Conservation (phyloP, 35 echinoderm and acorn worm species). For the Diadema setosum region DNA sequence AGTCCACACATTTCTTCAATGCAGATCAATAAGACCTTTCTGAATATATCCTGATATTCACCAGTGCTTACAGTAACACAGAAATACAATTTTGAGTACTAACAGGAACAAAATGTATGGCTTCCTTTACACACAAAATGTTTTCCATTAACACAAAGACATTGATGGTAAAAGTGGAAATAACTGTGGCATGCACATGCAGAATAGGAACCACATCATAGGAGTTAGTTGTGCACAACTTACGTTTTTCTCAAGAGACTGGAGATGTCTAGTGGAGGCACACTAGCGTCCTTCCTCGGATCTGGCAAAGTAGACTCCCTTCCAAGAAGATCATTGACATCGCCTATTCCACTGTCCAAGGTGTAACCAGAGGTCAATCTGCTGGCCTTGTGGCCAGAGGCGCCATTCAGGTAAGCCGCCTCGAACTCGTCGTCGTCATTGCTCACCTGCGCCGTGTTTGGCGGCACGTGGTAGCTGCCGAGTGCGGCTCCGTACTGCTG, state of each 20-base stretch:
- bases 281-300: background rate
- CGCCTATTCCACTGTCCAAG: background rate
- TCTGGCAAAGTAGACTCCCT: background rate
- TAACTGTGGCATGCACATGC: too few relatives aligned
- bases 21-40: too few relatives aligned
- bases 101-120: too few relatives aligned
- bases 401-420: background rate
- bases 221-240: too few relatives aligned
- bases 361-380: background rate
- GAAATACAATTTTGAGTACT: too few relatives aligned
- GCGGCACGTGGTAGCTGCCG: constrained; percentile 67
- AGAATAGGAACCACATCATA: too few relatives aligned
- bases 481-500: background rate
- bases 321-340: background rate
- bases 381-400: background rate
- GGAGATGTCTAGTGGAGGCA: constrained; percentile 86
- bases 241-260: constrained; percentile 78
- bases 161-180: too few relatives aligned
- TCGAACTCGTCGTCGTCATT: background rate
- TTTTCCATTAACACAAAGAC: too few relatives aligned
- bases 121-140: too few relatives aligned
- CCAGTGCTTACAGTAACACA: too few relatives aligned
- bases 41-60: too few relatives aligned
- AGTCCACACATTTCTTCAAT: too few relatives aligned
- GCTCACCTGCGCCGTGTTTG: constrained; percentile 68